A percentile compares a stretch with the other conserved stretches of the same genome.
phyloP scores from a whole-genome alignment of 2,797 vertebrate species.

The Lacerta bilineata region DNA sequence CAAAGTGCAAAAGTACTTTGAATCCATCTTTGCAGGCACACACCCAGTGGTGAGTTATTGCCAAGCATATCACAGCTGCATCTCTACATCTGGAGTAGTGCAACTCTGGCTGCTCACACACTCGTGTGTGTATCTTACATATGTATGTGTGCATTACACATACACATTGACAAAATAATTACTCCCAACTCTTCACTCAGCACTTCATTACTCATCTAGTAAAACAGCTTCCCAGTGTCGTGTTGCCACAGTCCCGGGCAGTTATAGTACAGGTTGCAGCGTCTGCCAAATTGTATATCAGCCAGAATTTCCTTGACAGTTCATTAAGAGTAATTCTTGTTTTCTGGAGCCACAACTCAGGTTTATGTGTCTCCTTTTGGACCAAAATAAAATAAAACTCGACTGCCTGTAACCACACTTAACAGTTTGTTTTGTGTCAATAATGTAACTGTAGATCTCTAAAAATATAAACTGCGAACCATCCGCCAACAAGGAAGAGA shows the following conservation, averaged over 20 bases:
- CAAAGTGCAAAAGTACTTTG: constrained; percentile 26
- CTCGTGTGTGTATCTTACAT: not conserved
- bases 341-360: constrained; percentile 50
- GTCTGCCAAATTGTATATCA: constrained; percentile 68
- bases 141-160: not conserved
- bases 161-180: constrained; percentile 29
- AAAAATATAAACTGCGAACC: constrained; percentile 30
- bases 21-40: constrained; percentile 25
- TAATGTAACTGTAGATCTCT: constrained; percentile 43
- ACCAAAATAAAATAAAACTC: constrained; percentile 60
- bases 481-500: constrained; percentile 38
- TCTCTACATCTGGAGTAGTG: not conserved
- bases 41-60: constrained; percentile 18
- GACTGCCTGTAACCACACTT: constrained; percentile 35
- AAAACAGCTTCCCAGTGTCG: constrained; percentile 53
- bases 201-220: constrained; percentile 61
- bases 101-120: not conserved
- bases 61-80: constrained; percentile 40
- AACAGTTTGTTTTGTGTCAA: constrained; percentile 54
- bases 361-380: constrained; percentile 62
- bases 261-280: constrained; percentile 39
- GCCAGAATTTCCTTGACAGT: constrained; percentile 62
- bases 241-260: constrained; percentile 60
- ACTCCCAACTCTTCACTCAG: constrained; percentile 42
- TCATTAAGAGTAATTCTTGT: constrained; percentile 50